A percentile compares a stretch with the other conserved stretches of the same genome.
Evolutionary conservation across 2,888 invertebrate species (phyloP).

Genomic region (Pemphredon lugubris): DNA sequence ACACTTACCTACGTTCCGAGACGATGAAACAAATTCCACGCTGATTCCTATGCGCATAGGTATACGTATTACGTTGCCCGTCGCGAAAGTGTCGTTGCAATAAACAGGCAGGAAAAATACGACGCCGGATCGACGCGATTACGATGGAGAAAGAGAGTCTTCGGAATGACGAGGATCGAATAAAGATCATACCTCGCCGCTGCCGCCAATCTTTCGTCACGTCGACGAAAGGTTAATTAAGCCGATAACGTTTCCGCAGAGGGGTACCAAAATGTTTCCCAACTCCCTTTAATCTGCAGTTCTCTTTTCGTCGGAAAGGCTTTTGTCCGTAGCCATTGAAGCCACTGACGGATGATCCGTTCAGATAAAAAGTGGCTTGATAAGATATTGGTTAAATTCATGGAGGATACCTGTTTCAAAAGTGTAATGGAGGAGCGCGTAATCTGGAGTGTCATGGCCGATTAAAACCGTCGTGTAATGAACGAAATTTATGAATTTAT

Average conservation of each 20-base stretch:
- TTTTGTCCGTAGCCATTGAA: constrained; percentile 47
- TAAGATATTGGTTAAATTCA: constrained; percentile 40
- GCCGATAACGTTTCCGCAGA: constrained; percentile 60
- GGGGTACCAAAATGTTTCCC: constrained; percentile 39
- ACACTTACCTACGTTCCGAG: constrained; percentile 70
- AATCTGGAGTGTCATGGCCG: no score
- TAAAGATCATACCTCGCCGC: constrained; percentile 39
- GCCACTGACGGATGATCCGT: constrained; percentile 33
- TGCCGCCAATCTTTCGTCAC: constrained; percentile 27
- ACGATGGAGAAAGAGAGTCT: no score
- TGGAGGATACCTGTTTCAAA: constrained; percentile 3
- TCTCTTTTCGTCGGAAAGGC: constrained; percentile 24
- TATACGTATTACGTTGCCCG: no score
- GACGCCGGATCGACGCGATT: no score
- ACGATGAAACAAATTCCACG: no score
- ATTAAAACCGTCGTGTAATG: no score
- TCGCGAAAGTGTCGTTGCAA: no score
- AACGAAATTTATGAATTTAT: no score
- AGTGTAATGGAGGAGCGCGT: constrained; percentile 9
- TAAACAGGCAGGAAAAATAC: background rate
- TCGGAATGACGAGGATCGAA: constrained; percentile 38
- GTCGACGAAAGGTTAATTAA: constrained; percentile 62
- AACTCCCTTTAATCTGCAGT: constrained; percentile 31
- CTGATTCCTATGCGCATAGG: no score
- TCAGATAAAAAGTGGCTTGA: constrained; percentile 22